A percentile compares a stretch with the other conserved stretches of the same genome.
phyloP scores from a whole-genome alignment of 2,797 vertebrate species.

The Podargus strigoides region DNA sequence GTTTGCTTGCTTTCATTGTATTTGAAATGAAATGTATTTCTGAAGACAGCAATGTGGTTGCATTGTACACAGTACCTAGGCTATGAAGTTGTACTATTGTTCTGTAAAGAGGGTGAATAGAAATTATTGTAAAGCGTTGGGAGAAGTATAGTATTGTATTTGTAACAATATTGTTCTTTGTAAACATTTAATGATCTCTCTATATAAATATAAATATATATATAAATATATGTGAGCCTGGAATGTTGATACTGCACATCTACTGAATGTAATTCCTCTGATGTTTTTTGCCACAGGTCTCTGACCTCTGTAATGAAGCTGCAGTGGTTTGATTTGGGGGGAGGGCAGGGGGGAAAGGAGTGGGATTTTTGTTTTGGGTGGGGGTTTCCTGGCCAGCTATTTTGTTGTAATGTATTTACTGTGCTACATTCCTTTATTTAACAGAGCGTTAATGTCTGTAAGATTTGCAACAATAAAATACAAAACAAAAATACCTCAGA shows the following conservation, averaged over 20 bases:
- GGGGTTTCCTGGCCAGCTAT: conserved; percentile 70
- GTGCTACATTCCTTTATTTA: conserved; percentile 85
- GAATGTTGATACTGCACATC: conserved; percentile 85
- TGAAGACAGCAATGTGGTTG: conserved; percentile 70
- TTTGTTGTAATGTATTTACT: conserved; percentile 83
- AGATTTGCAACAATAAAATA: conserved; percentile 90
- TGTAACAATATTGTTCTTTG: conserved; percentile 80
- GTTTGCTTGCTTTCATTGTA: conserved; percentile 39
- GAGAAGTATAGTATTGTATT: conserved; percentile 79
- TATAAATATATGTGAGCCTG: conserved; percentile 75
- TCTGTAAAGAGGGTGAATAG: conserved; percentile 76
- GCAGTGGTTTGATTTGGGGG: conserved; percentile 72
- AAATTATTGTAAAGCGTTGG: conserved; percentile 73
- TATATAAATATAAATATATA: conserved; percentile 74
- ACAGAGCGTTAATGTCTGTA: conserved; percentile 87
- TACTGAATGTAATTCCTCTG: conserved; percentile 87
- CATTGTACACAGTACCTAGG: conserved; percentile 74
- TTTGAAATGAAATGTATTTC: conserved; percentile 41
- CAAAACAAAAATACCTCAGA: conserved; percentile 71
- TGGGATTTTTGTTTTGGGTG: conserved; percentile 15
- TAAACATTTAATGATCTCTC: conserved; percentile 76
- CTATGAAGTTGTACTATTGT: conserved; percentile 75
- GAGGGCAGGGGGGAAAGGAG: not conserved
- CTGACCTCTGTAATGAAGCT: conserved; percentile 72
- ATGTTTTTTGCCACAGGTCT: conserved; percentile 76